These are phyloP conservation scores for Dioctria rufipes DNA, from an alignment of 2,888 invertebrate species.

Conservation along the genomic window DNA sequence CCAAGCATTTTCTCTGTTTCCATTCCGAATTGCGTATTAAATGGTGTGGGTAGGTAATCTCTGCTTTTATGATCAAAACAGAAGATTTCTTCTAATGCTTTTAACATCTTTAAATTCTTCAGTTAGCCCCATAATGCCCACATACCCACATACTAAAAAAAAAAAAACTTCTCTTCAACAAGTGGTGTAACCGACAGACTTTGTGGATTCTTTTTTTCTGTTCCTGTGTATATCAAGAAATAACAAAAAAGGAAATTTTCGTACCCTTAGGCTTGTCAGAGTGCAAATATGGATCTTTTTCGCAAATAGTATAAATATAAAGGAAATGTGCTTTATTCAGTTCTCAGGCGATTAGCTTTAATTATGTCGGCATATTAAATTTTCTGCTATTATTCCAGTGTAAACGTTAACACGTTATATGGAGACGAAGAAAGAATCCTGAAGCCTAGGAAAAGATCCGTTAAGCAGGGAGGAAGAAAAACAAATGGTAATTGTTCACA, in stretches of 20 bases:
- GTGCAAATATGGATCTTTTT: slow-evolving; percentile 7
- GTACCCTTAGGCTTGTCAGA: neutral
- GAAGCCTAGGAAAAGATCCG: too few relatives aligned
- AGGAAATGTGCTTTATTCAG: slow-evolving; percentile 20
- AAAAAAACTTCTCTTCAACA: slow-evolving; percentile 4
- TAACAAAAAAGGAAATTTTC: slow-evolving; percentile 27
- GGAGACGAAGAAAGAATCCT: too few relatives aligned
- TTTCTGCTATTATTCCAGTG: neutral
- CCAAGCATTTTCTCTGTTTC: too few relatives aligned
- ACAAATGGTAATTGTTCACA: neutral
- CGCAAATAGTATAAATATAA: neutral
- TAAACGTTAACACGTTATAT: neutral
- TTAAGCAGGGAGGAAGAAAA: neutral
- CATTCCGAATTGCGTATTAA: too few relatives aligned
- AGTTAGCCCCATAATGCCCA: slow-evolving; percentile 4
- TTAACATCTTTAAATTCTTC: slow-evolving; percentile 37
- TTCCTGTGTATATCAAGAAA: too few relatives aligned
- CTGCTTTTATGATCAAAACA: neutral
- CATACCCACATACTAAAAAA: neutral
- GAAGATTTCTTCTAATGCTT: slow-evolving; percentile 11
- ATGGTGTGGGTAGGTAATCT: too few relatives aligned
- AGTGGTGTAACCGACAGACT: slow-evolving; percentile 43
- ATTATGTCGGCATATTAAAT: neutral
- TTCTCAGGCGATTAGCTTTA: slow-evolving; percentile 18
- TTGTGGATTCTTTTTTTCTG: slow-evolving; percentile 21